A percentile compares a stretch with the other conserved stretches of the same genome.
These are phyloP conservation scores for Oreochromis spilurus DNA, from an alignment of 2,113 vertebrate genomes.

Conservation along the genomic window DNA sequence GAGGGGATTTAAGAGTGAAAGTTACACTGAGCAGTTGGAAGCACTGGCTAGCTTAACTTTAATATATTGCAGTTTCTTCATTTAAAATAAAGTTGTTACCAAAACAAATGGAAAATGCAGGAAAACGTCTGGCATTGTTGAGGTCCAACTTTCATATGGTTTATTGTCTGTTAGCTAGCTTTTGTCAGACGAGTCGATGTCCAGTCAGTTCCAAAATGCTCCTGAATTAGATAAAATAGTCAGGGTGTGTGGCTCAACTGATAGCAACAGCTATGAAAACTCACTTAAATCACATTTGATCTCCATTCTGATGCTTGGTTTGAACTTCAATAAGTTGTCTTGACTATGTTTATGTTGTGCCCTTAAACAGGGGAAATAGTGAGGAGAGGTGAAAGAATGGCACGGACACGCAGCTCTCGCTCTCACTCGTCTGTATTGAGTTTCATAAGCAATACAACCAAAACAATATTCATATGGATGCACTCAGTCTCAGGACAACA, in stretches of 20 bases:
- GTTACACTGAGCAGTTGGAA: neutral
- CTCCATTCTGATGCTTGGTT: too few relatives aligned
- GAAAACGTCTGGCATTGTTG: neutral
- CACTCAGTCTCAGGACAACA: too few relatives aligned
- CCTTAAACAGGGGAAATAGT: too few relatives aligned
- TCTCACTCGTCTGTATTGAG: too few relatives aligned
- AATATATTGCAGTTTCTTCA: neutral
- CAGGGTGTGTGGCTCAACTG: neutral
- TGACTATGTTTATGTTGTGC: neutral
- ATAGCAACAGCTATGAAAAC: neutral
- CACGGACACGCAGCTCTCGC: too few relatives aligned
- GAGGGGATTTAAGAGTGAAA: neutral
- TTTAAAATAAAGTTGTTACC: neutral
- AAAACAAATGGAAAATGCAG: neutral
- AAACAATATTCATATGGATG: too few relatives aligned
- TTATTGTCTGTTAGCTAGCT: neutral
- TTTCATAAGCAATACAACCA: too few relatives aligned
- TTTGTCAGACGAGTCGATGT: neutral
- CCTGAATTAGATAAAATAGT: neutral
- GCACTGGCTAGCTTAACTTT: neutral
- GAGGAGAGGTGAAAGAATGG: too few relatives aligned
- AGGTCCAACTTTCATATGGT: neutral
- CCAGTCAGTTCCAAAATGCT: neutral
- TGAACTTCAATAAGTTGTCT: too few relatives aligned
- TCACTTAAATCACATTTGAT: neutral